Base-by-base conservation (phyloP, 2,113 vertebrate species). In the Colossoma macropomum region DNA sequence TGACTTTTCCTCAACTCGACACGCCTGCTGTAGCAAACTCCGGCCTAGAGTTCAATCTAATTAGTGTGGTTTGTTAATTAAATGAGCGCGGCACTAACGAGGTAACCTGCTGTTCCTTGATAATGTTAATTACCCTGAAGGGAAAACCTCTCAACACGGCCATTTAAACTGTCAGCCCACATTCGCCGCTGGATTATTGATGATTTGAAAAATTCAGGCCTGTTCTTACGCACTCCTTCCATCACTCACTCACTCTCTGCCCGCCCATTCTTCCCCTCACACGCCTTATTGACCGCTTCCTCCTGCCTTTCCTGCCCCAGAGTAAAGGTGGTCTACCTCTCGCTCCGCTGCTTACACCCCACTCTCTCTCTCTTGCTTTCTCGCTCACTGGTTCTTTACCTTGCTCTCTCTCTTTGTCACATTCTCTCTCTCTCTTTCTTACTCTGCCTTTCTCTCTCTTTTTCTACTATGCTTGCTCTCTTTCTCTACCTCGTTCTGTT, bases 91-190 rank as follows among this genome's bases (percentile, higher is more conserved):
- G 90, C 91, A 90, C 92, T 94, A 95, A 94, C 94, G 91, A 94
- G 91, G 92, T 93, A 93, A 93, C 94, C 94, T 93, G 94, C 93
- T 94, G 93, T 92, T 94, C 91, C 88, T 89, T 87, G 88, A 95
- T 94, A 93, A 94, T 92, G 94, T 93, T 93, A 93, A 92, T 93
- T 93, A 94, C 93, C 89, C 94, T 90, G 90, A 90, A 92, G 93
- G 93, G 93, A 94, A 91, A 93, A 89, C 89, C 93, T 91, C 91
- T 89, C 89, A 89, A 7, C 91, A 92, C 82, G 87, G 90, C 92
- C 90, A 92, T 94, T 94, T 93, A 93, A 95, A 93, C 92, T 93
- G 93, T 93, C 93, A 93, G 92, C 92, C 92, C 28, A 86, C 90
- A 94, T 90, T 87, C 89, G 76, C 81, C 32, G 13, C 83, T 83